Evolutionary conservation across 2,797 vertebrate species (phyloP), one percentile per base, ranked within the genome.

Genomic region (Mus caroli): DNA sequence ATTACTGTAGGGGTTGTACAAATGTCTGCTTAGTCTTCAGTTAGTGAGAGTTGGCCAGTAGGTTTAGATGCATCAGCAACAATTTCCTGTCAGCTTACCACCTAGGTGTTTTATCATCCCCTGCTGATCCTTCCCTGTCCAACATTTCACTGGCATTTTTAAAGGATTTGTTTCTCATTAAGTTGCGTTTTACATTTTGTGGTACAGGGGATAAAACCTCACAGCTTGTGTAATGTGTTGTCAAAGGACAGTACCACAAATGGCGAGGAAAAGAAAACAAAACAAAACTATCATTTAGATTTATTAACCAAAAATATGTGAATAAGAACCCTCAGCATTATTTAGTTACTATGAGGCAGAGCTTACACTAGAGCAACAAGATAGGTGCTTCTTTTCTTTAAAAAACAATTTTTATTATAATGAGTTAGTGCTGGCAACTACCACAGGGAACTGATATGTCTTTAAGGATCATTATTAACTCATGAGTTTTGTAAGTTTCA

Each of bases 401-500:
- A 50, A 78, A 62, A 43, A 75, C 58, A 79, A 6, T 58, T 86
- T 96, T 83, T 91, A 88, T 50, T 91, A 73, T 82, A 91, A 90
- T 95, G 75, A 90, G 31, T 92, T 94, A 64, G 54, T 96, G n/a
- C 46, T 78, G 95, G 78, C 56, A 91, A 88, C 54, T 95, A 62
- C 58, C 86, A 85, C 37, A 93, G 62, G 40, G 19, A 94, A 82
- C 15, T 93, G 60, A 92, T 76, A 58, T 22, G 58, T 75, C 77
- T 79, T 87, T 86, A 31, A 80, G 54, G 78, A 75, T 82, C 15
- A 46, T 95, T 91, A 85, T 86, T 62, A 96, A 91, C 43, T 79
- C 22, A 8, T 69, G 43, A 9, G n/a, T 92, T 93, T 96, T 90
- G 71, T 69, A 79, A 85, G 87, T 69, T 92, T 91, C 28, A 62